Evolutionary conservation across 2,888 invertebrate genomes (phyloP), one percentile per base, ranked within the genome.

Genomic region (Parnassius smintheus): DNA sequence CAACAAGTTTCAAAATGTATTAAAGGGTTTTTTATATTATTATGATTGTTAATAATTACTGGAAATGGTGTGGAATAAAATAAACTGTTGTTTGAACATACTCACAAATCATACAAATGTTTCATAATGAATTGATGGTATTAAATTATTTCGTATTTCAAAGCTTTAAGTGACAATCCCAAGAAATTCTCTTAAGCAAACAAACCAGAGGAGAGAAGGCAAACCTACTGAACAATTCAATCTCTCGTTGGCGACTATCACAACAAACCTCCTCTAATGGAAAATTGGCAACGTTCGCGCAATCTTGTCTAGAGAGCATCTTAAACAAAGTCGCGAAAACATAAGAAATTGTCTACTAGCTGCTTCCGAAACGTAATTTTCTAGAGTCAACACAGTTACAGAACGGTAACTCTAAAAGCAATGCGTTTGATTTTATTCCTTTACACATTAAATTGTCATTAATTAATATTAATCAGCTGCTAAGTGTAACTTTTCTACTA

Each of bases 271-370:
- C 67, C 61, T 75, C 75, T 87, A 85, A 86, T 86, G 85, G 84
- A 82, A 85, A 86, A 82, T 78, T 77, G 79, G 75, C 71, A 75
- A 75, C 71, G 64, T 48, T 44, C 62, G 77, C 82, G 74, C 84
- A 88, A 86, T 87, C 87, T 83, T 80, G 76, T 74, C 75, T 69
- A 65, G 78, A 86, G 82, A 80, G 81, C 75, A 78, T 69, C 63
- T 81, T 83, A 85, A 85, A 86, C 78, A 83, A 49, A 22, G 50
- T 46, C 52, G 61, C 61, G 49, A 48, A 42, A 18, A 54, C 60
- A 53, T 48, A 64, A 53, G 56, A 64, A 64, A 64, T 57, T 56
- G 64, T 64, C 64, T 64, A 46, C 46, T 8, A 50, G 49, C 25
- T 25, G 49, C 18, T 25, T 4, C 46, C 57, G 60, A 54, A 64